These are phyloP conservation scores for Trichogramma dendrolimi DNA, from an alignment of 2,888 invertebrate genomes.

Conservation along the genomic window DNA sequence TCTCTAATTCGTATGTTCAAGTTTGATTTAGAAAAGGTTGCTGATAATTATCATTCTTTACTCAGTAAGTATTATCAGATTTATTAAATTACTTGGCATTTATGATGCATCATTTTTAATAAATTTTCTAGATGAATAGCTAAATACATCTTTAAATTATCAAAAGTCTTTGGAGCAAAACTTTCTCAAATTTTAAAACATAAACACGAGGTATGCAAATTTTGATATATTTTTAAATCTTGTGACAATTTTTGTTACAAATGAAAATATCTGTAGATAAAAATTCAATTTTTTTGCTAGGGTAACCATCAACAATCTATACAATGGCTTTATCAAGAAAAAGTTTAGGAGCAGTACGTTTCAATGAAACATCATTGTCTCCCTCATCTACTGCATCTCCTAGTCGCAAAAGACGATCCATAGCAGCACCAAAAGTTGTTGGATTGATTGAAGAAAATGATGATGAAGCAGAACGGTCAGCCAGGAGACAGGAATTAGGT, in stretches of 20 bases:
- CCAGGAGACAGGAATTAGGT: constrained; percentile 29
- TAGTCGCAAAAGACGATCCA: constrained; percentile 36
- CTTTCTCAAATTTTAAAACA: too few relatives aligned
- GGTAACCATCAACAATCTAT: background rate
- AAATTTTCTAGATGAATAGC: too few relatives aligned
- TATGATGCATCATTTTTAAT: too few relatives aligned
- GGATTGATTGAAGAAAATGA: constrained; percentile 37
- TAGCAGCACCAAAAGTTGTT: constrained; percentile 24
- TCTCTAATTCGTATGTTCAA: constrained; percentile 29
- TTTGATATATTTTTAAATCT: background rate
- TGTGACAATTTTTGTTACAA: background rate
- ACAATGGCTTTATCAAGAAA: constrained; percentile 24
- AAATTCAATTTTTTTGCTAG: background rate
- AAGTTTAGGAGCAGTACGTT: constrained; percentile 26
- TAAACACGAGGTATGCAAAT: too few relatives aligned
- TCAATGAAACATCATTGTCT: constrained; percentile 15
- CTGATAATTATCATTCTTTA: constrained; percentile 22
- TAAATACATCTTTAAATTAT: too few relatives aligned
- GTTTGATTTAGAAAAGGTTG: constrained; percentile 33
- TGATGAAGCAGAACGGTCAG: constrained; percentile 42
- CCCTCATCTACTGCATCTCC: constrained; percentile 25
- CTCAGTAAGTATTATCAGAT: constrained; percentile 13
- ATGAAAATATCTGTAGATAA: background rate
- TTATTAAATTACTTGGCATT: too few relatives aligned
- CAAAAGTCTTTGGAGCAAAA: too few relatives aligned